Percentiles rank a stretch among this genome's conserved stretches.
phyloP scores from a whole-genome alignment of 2,113 vertebrate species.

The Onychostoma macrolepis region DNA sequence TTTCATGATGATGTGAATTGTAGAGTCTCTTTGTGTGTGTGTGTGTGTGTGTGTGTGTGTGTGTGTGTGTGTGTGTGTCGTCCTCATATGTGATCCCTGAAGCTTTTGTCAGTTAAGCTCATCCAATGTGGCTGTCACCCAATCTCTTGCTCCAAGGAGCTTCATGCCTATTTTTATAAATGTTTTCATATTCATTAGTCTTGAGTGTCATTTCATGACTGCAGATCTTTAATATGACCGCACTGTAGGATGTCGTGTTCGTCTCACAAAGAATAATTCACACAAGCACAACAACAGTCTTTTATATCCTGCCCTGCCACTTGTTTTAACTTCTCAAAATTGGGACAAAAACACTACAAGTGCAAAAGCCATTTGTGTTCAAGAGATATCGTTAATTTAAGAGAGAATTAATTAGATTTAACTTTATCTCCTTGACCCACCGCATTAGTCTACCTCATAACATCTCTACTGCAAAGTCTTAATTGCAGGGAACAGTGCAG shows the following conservation, averaged over 20 bases:
- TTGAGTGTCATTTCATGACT: conserved; percentile 73
- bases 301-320: conserved; percentile 67
- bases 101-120: conserved; percentile 69
- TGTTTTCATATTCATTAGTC: conserved; percentile 80
- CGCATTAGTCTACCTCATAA: conserved; percentile 67
- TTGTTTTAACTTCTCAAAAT: conserved; percentile 56
- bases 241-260: conserved; percentile 70
- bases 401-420: conserved; percentile 75
- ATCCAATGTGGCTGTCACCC: conserved; percentile 73
- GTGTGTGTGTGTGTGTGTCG: conserved; percentile 30
- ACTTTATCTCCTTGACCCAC: conserved; percentile 69
- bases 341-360: conserved; percentile 48
- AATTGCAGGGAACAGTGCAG: conserved; percentile 72
- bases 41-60: neutral
- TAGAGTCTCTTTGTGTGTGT: too few relatives aligned
- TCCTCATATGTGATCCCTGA: conserved; percentile 62
- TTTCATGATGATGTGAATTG: neutral
- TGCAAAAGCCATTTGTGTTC: conserved; percentile 64
- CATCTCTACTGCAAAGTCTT: conserved; percentile 69
- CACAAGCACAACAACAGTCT: conserved; percentile 74
- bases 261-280: conserved; percentile 73
- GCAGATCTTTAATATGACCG: conserved; percentile 67
- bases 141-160: conserved; percentile 66
- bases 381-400: conserved; percentile 72
- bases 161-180: conserved; percentile 75